Conservation (phyloP, 2,797 vertebrate genomes). For the Hydrophis major region DNA sequence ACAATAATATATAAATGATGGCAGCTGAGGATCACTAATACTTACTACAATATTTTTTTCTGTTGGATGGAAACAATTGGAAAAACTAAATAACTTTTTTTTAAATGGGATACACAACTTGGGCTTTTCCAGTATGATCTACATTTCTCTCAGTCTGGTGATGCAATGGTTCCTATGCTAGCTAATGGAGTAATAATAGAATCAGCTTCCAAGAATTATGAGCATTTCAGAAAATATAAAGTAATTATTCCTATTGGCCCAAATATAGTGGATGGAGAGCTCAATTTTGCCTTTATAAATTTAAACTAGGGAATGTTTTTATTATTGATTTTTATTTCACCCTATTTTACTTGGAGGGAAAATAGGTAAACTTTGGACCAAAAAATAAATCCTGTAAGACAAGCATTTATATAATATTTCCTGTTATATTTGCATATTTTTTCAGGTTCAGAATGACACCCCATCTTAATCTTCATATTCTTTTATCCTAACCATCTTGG, state of each 20-base stretch:
- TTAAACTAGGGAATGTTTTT: neutral
- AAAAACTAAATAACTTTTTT: neutral
- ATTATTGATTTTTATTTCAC: neutral
- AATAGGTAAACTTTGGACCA: neutral
- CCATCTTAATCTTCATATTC: neutral
- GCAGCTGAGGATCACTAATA: neutral
- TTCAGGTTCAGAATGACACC: neutral
- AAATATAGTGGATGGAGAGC: neutral
- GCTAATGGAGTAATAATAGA: neutral
- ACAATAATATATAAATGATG: neutral
- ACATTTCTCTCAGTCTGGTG: neutral
- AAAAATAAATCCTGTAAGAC: neutral
- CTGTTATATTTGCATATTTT: neutral
- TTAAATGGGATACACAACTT: neutral
- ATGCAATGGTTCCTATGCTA: neutral
- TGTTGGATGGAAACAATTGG: neutral
- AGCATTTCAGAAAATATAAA: neutral
- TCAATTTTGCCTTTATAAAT: neutral
- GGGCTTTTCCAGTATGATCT: neutral
- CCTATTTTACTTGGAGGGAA: neutral
- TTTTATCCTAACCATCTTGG: neutral
- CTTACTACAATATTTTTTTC: neutral
- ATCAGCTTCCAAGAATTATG: neutral
- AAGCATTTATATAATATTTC: neutral
- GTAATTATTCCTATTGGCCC: neutral